Evolutionary conservation across 2,888 invertebrate species (phyloP).

Genomic region (Nineta flava): DNA sequence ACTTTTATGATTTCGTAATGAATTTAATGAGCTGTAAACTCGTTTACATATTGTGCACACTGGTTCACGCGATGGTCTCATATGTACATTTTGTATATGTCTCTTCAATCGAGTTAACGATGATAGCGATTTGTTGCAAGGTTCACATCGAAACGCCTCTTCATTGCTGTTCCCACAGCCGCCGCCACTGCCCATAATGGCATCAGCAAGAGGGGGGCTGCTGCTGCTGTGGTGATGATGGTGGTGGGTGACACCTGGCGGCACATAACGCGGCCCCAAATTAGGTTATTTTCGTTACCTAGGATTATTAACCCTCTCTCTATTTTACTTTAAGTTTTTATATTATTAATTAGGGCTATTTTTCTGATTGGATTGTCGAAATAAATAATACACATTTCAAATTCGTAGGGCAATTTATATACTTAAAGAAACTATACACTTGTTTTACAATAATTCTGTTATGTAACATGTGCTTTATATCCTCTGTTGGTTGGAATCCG

Average conservation of each 20-base stretch:
- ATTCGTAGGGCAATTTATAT: no score
- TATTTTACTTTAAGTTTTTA: neutral
- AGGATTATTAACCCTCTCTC: neutral
- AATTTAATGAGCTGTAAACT: constrained; percentile 82
- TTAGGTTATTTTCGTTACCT: constrained; percentile 8
- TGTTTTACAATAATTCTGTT: neutral
- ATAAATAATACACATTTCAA: no score
- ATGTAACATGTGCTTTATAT: neutral
- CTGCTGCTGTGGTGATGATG: no score
- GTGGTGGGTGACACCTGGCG: constrained; percentile 33
- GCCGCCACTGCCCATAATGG: no score
- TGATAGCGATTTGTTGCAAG: constrained; percentile 81
- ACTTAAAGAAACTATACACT: no score
- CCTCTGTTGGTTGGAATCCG: neutral
- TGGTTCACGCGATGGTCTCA: constrained; percentile 77
- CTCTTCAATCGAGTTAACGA: constrained; percentile 76
- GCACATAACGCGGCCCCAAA: constrained; percentile 27
- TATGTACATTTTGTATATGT: constrained; percentile 84
- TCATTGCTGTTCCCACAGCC: constrained; percentile 41
- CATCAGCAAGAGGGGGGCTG: no score
- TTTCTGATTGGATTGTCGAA: no score
- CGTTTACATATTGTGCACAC: constrained; percentile 87
- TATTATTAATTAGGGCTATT: neutral
- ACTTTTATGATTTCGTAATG: constrained; percentile 81
- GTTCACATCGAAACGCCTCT: constrained; percentile 81